These are phyloP conservation scores for Brachionus rubens DNA, from an alignment of 1,140 invertebrate genomes.

Conservation along the genomic window DNA sequence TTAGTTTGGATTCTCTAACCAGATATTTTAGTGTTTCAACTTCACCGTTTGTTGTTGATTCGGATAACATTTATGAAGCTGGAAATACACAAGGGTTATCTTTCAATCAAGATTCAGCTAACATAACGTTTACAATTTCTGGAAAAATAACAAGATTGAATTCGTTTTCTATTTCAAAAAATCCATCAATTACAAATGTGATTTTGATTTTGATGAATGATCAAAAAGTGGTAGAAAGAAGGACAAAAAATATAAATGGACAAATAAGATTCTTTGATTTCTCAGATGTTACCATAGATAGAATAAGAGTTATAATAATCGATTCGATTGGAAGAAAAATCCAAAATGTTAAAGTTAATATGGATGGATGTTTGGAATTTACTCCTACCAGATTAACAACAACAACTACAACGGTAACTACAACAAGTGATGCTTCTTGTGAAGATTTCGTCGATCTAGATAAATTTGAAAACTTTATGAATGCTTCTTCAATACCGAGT, in stretches of 20 bases:
- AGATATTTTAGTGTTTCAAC: too few relatives aligned
- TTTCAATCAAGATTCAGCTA: too few relatives aligned
- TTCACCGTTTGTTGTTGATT: too few relatives aligned
- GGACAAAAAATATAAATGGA: not conserved
- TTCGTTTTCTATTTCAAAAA: not conserved
- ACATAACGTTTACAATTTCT: too few relatives aligned
- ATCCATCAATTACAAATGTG: not conserved
- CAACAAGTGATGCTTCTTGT: not conserved
- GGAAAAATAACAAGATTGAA: not conserved
- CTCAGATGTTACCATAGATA: not conserved
- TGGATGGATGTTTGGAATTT: not conserved
- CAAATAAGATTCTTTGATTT: not conserved
- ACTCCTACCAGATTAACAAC: not conserved
- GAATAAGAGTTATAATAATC: not conserved
- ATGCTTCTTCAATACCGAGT: slow-evolving; percentile 11
- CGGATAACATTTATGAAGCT: too few relatives aligned
- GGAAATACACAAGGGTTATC: too few relatives aligned
- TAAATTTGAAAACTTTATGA: not conserved
- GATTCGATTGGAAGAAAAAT: not conserved
- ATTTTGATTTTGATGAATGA: not conserved
- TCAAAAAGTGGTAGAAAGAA: not conserved
- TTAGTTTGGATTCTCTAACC: too few relatives aligned
- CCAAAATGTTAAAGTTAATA: not conserved
- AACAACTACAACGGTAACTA: not conserved
- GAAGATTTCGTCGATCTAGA: slow-evolving; percentile 13